phyloP scores from a whole-genome alignment of 1,140 invertebrate genomes.

The Orchestia grillus region DNA sequence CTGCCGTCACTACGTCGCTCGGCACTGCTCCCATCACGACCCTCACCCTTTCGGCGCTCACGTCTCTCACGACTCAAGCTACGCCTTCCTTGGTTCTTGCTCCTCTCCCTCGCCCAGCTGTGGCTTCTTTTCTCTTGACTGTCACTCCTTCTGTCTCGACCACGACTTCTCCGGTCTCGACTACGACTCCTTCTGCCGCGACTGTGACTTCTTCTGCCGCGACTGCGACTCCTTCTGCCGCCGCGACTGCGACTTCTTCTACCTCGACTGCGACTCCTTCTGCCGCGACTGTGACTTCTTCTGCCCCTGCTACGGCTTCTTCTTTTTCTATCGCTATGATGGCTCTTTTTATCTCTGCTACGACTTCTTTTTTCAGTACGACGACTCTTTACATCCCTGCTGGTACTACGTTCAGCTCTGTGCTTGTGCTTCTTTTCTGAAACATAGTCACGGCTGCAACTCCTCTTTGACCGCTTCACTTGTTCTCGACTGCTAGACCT shows the following conservation, averaged over 20 bases:
- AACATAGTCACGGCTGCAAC: background rate
- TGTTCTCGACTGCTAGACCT: conserved; percentile 50
- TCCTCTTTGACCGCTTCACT: conserved; percentile 34
- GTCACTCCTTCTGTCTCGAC: conserved; percentile 69
- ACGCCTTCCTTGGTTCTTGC: conserved; percentile 68
- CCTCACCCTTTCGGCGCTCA: conserved; percentile 70
- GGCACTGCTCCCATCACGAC: conserved; percentile 68
- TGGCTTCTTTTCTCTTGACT: conserved; percentile 69
- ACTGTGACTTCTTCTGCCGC: conserved; percentile 71
- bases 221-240: conserved; percentile 67
- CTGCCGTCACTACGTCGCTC: conserved; percentile 64
- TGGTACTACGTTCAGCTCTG: conserved; percentile 59
- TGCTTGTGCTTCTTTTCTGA: conserved; percentile 53
- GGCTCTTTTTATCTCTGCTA: conserved; percentile 67
- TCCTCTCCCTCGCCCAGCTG: conserved; percentile 66
- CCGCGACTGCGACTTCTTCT: conserved; percentile 70
- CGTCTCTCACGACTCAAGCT: conserved; percentile 69
- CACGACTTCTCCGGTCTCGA: conserved; percentile 68
- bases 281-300: conserved; percentile 58
- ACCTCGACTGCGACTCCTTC: conserved; percentile 58
- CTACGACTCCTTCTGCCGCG: conserved; percentile 67
- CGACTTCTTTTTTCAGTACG: conserved; percentile 60
- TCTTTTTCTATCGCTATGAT: conserved; percentile 62
- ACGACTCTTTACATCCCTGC: conserved; percentile 2
- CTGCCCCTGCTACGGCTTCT: conserved; percentile 67